phyloP scores from a whole-genome alignment of 2,888 invertebrate genomes.

The Catocala sponsa region DNA sequence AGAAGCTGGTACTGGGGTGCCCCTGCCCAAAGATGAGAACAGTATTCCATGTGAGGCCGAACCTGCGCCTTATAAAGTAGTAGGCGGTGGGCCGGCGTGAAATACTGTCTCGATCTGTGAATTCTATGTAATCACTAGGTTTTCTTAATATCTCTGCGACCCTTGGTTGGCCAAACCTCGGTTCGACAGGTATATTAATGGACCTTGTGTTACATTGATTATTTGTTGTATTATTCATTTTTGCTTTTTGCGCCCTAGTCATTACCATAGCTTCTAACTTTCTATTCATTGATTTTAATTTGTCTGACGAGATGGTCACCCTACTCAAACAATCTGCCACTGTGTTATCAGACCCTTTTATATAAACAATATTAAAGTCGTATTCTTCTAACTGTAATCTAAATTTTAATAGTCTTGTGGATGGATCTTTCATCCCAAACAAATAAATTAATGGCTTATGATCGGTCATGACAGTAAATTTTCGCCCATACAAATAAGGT shows the following conservation, averaged over 20 bases:
- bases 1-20: too few species aligned
- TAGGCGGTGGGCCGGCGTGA: too few species aligned
- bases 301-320: slow-evolving; percentile 11
- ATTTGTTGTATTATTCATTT: neutral
- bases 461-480: neutral
- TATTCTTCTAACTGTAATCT: slow-evolving; percentile 21
- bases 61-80: too few species aligned
- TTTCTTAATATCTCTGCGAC: slow-evolving; percentile 11
- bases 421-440: slow-evolving; percentile 22
- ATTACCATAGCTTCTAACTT: slow-evolving; percentile 4
- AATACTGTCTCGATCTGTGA: too few species aligned
- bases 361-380: slow-evolving; percentile 21
- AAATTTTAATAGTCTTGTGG: slow-evolving; percentile 7
- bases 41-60: too few species aligned
- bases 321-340: slow-evolving; percentile 17
- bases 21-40: too few species aligned
- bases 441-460: slow-evolving; percentile 24
- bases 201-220: neutral
- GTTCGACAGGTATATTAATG: neutral
- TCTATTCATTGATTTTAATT: slow-evolving; percentile 19
- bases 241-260: slow-evolving; percentile 11
- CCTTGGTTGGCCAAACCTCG: slow-evolving; percentile 18
- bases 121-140: neutral
- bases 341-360: slow-evolving; percentile 14
- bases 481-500: too few species aligned